A percentile compares a stretch with the other conserved stretches of the same genome.
phyloP scores from a whole-genome alignment of 2,797 vertebrate species.

The Ataeniobius toweri region DNA sequence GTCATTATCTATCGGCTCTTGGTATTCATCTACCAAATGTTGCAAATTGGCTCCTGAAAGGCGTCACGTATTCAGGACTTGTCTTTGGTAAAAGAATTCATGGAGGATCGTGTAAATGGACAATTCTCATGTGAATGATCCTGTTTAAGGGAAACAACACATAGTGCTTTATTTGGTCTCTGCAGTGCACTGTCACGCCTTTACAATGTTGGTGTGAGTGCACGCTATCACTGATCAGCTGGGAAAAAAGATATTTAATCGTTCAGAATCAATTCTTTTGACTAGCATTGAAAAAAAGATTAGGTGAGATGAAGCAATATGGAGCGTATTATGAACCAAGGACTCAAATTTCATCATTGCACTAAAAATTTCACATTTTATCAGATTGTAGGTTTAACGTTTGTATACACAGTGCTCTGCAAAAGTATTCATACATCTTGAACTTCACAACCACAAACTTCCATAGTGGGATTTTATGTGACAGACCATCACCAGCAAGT shows the following conservation, averaged over 20 bases:
- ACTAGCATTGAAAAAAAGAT: conserved; percentile 47
- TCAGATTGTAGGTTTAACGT: conserved; percentile 43
- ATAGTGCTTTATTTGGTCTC: conserved; percentile 28
- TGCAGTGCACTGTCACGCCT: conserved; percentile 58
- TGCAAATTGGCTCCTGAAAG: conserved; percentile 80
- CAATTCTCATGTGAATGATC: conserved; percentile 63
- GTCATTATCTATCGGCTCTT: conserved; percentile 74
- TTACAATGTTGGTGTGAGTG: conserved; percentile 36
- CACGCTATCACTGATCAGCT: conserved; percentile 51
- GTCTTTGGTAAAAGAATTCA: conserved; percentile 73
- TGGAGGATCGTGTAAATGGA: conserved; percentile 67
- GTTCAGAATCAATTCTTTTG: conserved; percentile 45
- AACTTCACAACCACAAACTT: not conserved
- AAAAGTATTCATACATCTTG: not conserved
- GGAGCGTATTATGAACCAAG: conserved; percentile 27
- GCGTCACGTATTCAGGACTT: conserved; percentile 67
- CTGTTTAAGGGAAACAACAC: conserved; percentile 63
- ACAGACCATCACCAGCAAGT: not conserved
- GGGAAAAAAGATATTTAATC: conserved; percentile 49
- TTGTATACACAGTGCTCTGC: conserved; percentile 9
- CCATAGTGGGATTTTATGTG: not conserved
- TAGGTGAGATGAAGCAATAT: conserved; percentile 29
- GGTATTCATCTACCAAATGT: conserved; percentile 75
- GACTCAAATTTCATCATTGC: conserved; percentile 19
- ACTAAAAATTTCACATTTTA: conserved; percentile 17